Percentiles rank a stretch among this genome's conserved stretches.
These are phyloP conservation scores for Heteromurus nitidus DNA, from an alignment of 2,888 invertebrate genomes.

Conservation along the genomic window DNA sequence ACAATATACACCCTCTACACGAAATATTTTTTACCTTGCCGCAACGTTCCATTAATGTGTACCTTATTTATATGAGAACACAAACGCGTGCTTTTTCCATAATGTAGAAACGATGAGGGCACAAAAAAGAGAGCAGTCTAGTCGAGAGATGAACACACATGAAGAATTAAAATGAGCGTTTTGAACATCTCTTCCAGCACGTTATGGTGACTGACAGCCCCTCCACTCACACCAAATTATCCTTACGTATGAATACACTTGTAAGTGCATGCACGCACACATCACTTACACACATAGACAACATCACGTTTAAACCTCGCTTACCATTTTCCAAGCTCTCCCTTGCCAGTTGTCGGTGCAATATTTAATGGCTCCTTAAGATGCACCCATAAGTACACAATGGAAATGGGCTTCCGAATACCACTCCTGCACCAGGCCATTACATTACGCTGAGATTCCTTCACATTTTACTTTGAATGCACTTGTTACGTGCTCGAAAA, in stretches of 20 bases:
- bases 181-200: too few relatives aligned
- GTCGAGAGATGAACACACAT: constrained; percentile 7
- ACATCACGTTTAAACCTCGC: background rate
- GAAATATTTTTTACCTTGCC: too few relatives aligned
- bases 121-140: constrained; percentile 27
- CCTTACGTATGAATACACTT: background rate
- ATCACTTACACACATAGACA: background rate
- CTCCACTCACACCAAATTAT: background rate
- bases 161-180: constrained; percentile 40
- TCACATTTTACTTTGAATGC: background rate
- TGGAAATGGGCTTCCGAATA: background rate
- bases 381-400: background rate
- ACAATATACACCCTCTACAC: too few relatives aligned
- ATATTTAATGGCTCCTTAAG: constrained; percentile 27
- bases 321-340: background rate
- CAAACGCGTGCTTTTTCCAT: too few relatives aligned
- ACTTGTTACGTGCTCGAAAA: constrained; percentile 29
- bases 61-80: too few relatives aligned
- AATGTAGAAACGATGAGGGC: too few relatives aligned
- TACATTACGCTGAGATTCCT: background rate
- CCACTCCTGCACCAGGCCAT: too few relatives aligned
- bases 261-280: constrained; percentile 1
- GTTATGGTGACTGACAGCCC: constrained; percentile 28
- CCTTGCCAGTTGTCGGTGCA: background rate
- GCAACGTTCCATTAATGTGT: too few relatives aligned